A percentile compares a stretch with the other conserved stretches of the same genome.
phyloP scores from a whole-genome alignment of 2,888 invertebrate species.

The Mylabris sibirica region DNA sequence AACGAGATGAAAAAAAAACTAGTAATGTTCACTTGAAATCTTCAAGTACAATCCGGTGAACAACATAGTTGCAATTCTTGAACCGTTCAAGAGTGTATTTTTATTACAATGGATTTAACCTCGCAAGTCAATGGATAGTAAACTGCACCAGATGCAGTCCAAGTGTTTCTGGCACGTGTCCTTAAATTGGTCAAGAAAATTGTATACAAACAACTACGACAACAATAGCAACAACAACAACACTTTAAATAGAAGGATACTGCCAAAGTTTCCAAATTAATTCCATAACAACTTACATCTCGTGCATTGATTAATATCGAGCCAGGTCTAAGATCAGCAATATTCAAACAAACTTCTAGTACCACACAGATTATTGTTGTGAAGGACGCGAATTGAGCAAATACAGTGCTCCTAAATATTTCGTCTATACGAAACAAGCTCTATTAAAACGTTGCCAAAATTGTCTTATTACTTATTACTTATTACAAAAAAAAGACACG shows the following conservation, averaged over 20 bases:
- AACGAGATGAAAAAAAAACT: background rate
- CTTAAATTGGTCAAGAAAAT: conserved; percentile 2
- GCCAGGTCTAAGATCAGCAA: background rate
- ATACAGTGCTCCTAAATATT: background rate
- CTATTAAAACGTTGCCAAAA: background rate
- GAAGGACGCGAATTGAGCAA: background rate
- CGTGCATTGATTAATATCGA: background rate
- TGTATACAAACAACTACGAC: background rate
- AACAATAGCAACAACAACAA: background rate
- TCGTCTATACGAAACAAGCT: too few species aligned
- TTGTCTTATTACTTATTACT: background rate
- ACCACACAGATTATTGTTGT: too few species aligned
- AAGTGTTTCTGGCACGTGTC: conserved; percentile 11
- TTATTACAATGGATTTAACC: conserved; percentile 3
- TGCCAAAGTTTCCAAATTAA: background rate
- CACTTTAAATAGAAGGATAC: background rate
- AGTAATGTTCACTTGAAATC: background rate
- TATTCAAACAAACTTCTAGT: conserved; percentile 4
- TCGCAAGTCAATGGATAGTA: conserved; percentile 6
- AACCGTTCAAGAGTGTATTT: background rate
- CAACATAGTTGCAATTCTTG: background rate
- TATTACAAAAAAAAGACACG: background rate
- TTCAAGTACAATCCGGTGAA: background rate
- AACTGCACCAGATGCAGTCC: conserved; percentile 9
- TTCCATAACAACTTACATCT: background rate